A percentile compares a stretch with the other conserved stretches of the same genome.
Conservation (phyloP, 2,113 vertebrate genomes). For the Hemicordylus capensis region DNA sequence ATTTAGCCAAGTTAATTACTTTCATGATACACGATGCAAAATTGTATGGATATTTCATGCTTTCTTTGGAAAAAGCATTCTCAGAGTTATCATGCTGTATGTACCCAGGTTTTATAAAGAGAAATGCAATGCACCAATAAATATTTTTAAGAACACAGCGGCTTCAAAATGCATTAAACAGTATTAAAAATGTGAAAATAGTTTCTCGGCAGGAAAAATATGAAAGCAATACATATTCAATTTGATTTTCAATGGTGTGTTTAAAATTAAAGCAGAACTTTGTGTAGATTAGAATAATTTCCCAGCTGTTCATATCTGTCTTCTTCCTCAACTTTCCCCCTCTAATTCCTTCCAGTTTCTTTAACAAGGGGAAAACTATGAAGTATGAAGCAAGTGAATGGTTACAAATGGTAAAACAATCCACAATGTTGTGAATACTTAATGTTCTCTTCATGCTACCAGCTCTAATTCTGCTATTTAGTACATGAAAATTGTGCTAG, state of each 20-base stretch:
- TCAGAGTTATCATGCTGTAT: not conserved
- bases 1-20: not conserved
- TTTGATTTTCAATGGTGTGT: conserved; percentile 15
- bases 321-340: not conserved
- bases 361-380: not conserved
- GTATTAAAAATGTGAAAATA: not conserved
- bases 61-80: not conserved
- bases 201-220: not conserved
- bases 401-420: not conserved
- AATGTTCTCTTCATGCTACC: not conserved
- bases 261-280: conserved; percentile 13
- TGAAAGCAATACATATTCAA: conserved; percentile 5
- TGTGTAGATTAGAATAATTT: conserved; percentile 11
- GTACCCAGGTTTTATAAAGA: not conserved
- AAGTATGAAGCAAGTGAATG: not conserved
- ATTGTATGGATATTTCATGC: not conserved
- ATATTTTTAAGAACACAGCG: conserved; percentile 1
- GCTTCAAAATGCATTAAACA: not conserved
- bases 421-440: not conserved
- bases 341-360: not conserved
- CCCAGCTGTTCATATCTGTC: not conserved
- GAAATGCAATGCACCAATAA: conserved; percentile 22
- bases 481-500: not conserved
- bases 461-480: not conserved
- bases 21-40: not conserved